Evolutionary conservation across 1,140 invertebrate species (phyloP), one percentile per base, ranked within the genome.

Genomic region (Drosophila burlai): DNA sequence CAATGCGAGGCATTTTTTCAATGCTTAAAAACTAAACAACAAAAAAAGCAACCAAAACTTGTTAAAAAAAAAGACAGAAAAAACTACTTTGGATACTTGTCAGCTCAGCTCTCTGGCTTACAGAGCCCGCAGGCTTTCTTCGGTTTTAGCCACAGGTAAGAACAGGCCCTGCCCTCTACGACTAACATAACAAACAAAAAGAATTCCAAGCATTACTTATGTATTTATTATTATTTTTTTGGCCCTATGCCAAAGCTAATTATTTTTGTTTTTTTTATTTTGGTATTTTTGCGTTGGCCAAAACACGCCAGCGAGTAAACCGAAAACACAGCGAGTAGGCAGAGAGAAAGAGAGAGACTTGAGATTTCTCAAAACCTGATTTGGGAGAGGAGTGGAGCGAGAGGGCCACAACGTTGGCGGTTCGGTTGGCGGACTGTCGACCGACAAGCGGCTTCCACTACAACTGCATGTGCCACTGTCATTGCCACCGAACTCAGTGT

Each of bases 401-500:
- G 52, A 60, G 49, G 36, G 58, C 54, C 13, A 43, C 78, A 66
- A 90, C 84, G 78, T 81, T 81, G 85, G 85, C 81, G 73, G 84
- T 79, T 87, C 81, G 73, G 85, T 81, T 87, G 83, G 83, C 84
- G 76, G 82, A 76, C 84, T 81, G 76, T 69, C 59, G 77, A 77
- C 81, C 78, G 85, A 77, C 78, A 74, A 65, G 83, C 87, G 82
- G 89, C 89, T 90, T 86, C 91, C 86, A 92, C 83, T 91, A 92
- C 86, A 92, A 90, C 91, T 91, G 90, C 91, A 92, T 91, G 83
- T 92, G 91, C 91, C 91, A 92, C 91, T 92, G 91, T 92, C 91
- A 92, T 92, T 92, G 91, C 91, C 91, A 92, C 91, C 83, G 91
- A 91, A 92, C 91, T 91, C 91, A 92, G 91, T 92, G 91, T 92